Evolutionary conservation across 2,797 vertebrate species (phyloP).

Genomic region (Muscicapa comitata): DNA sequence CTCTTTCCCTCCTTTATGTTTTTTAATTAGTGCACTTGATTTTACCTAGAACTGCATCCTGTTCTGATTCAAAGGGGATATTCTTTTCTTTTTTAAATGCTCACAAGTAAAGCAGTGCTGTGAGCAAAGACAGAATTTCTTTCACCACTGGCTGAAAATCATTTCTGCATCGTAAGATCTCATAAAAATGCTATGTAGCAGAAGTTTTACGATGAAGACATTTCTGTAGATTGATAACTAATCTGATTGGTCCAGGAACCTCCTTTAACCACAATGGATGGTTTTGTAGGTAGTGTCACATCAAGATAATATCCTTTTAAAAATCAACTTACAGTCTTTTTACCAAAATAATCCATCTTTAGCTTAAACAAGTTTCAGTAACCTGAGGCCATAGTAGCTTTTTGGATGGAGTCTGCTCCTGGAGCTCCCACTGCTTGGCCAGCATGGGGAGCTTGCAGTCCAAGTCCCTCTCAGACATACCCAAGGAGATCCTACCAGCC

Average conservation of each 20-base stretch:
- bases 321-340: not conserved
- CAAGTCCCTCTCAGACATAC: not conserved
- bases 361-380: not conserved
- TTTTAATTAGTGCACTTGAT: not conserved
- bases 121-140: not conserved
- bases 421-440: not conserved
- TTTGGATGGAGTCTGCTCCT: not conserved
- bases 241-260: not conserved
- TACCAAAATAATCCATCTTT: not conserved
- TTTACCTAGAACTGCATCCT: not conserved
- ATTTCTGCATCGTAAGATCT: not conserved
- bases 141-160: not conserved
- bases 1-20: not conserved
- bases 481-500: not conserved
- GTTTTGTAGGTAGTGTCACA: not conserved
- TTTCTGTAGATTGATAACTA: not conserved
- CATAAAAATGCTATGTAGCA: not conserved
- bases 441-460: not conserved
- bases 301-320: not conserved
- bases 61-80: not conserved
- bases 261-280: not conserved
- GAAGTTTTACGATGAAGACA: not conserved
- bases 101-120: not conserved
- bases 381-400: not conserved
- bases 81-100: not conserved